Evolutionary conservation across 2,113 vertebrate genomes (phyloP).

Genomic region (Illadopsis cleaveri): DNA sequence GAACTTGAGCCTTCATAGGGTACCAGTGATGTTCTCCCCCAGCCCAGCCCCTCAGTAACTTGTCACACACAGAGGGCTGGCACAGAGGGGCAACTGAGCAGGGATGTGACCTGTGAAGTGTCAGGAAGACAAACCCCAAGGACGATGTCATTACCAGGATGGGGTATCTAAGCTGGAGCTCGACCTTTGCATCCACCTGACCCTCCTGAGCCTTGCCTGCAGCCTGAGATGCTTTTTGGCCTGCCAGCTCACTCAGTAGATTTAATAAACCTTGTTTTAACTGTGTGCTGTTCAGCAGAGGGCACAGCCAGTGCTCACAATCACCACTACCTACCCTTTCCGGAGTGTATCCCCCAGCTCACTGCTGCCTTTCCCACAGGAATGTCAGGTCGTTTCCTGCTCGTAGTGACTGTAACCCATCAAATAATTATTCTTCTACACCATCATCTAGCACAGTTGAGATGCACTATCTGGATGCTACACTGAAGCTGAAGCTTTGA

Average conservation of each 20-base stretch:
- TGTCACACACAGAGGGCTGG: not conserved
- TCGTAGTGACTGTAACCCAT: constrained; percentile 32
- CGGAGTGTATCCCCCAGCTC: constrained; percentile 32
- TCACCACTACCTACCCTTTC: not conserved
- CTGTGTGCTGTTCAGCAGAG: constrained; percentile 36
- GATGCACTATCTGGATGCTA: constrained; percentile 78
- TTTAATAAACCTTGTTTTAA: not conserved
- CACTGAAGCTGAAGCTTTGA: constrained; percentile 79
- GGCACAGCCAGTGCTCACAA: constrained; percentile 39
- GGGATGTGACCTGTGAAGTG: not conserved
- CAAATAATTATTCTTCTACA: constrained; percentile 3
- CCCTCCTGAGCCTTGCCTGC: constrained; percentile 18
- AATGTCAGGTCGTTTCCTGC: constrained; percentile 5
- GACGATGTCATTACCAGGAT: not conserved
- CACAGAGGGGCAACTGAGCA: not conserved
- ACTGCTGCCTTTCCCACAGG: not conserved
- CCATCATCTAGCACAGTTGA: constrained; percentile 40
- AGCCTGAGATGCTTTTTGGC: constrained; percentile 9
- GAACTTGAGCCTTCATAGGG: not conserved
- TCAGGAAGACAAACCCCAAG: not conserved
- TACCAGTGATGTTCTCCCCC: not conserved
- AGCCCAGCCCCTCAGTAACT: not conserved
- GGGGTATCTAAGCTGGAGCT: not conserved
- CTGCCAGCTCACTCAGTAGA: not conserved
- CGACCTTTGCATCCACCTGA: not conserved